Percentiles rank a stretch among this genome's conserved stretches.
Evolutionary conservation across 2,888 invertebrate genomes (phyloP).

Genomic region (Lymantria dispar): DNA sequence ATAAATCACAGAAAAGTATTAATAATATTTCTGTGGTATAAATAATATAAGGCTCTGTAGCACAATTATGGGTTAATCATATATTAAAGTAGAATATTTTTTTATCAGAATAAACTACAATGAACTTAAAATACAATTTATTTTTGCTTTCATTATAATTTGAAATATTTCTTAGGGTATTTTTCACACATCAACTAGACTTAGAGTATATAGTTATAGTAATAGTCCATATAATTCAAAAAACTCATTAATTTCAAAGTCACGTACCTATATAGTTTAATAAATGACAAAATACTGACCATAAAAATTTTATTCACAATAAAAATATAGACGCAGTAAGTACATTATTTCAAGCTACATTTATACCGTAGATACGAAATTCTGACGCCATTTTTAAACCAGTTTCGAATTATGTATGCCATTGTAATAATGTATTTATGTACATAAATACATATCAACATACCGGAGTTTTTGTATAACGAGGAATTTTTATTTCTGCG

Average conservation of each 20-base stretch:
- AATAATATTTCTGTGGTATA: no score
- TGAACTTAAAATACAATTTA: no score
- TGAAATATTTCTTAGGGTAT: no score
- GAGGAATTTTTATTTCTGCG: conserved; percentile 39
- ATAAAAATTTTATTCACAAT: conserved; percentile 20
- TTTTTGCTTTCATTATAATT: no score
- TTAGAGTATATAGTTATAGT: neutral
- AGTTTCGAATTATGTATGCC: conserved; percentile 48
- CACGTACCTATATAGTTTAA: conserved; percentile 10
- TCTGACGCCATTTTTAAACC: conserved; percentile 48
- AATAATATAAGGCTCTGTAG: no score
- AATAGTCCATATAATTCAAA: neutral
- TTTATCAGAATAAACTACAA: no score
- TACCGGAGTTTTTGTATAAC: conserved; percentile 32
- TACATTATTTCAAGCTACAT: conserved; percentile 18
- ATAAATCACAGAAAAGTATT: no score
- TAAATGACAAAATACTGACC: conserved; percentile 7
- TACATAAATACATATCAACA: conserved; percentile 47
- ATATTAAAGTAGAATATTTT: no score
- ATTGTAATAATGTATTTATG: conserved; percentile 50
- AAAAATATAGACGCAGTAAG: conserved; percentile 12
- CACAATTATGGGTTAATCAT: no score
- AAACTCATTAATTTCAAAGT: conserved; percentile 2
- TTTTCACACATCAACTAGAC: neutral
- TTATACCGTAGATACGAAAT: conserved; percentile 29